Percentiles rank a stretch among this genome's conserved stretches.
These are phyloP conservation scores for Eulemur coronatus DNA, from an alignment of 2,797 vertebrate species.

Conservation along the genomic window DNA sequence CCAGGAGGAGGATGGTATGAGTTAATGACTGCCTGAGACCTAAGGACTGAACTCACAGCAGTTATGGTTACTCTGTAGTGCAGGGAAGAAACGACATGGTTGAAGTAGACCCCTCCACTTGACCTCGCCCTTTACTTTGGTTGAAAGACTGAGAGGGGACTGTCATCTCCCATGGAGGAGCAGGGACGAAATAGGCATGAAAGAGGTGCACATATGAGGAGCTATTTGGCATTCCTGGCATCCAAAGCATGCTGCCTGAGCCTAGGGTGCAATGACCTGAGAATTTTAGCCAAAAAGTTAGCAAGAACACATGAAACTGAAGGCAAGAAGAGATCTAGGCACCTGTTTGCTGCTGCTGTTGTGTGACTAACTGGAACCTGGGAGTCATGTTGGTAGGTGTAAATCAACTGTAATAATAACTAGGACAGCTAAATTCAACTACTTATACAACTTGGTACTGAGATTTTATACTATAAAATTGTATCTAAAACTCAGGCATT, in stretches of 20 bases:
- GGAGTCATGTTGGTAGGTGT: not conserved
- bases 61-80: not conserved
- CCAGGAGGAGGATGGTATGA: not conserved
- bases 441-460: not conserved
- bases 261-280: not conserved
- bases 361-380: not conserved
- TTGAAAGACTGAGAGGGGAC: not conserved
- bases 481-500: not conserved
- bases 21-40: not conserved
- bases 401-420: not conserved
- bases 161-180: not conserved
- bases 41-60: not conserved
- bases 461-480: not conserved
- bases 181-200: not conserved
- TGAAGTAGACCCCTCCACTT: not conserved
- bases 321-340: not conserved
- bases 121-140: not conserved
- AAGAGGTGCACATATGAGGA: not conserved
- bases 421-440: not conserved
- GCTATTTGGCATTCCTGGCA: not conserved
- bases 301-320: not conserved
- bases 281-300: not conserved
- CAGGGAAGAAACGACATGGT: not conserved
- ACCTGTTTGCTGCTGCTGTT: not conserved
- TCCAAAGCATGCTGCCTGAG: not conserved